Conservation (phyloP, 2,797 vertebrate species). For the Halcyon smyrnensis region DNA sequence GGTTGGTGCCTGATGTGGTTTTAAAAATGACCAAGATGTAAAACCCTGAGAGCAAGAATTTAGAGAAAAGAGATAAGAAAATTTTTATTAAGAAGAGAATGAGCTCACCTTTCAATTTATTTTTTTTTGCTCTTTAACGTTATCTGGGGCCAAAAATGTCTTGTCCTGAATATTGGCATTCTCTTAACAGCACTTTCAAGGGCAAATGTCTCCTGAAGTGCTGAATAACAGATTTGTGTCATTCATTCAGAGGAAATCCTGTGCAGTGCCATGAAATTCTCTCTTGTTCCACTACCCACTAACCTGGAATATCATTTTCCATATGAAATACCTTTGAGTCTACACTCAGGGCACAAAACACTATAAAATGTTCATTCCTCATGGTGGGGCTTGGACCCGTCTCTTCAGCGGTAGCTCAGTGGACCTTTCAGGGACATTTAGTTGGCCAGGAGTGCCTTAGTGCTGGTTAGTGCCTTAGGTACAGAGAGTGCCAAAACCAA, state of each 20-base stretch:
- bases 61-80: slow-evolving; percentile 32
- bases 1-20: slow-evolving; percentile 22
- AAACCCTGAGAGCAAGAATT: slow-evolving; percentile 25
- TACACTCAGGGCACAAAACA: background rate
- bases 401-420: background rate
- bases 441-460: background rate
- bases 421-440: background rate
- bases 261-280: background rate
- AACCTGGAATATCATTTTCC: background rate
- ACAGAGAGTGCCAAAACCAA: background rate
- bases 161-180: background rate
- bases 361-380: background rate
- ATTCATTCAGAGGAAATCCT: background rate
- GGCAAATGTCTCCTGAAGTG: background rate
- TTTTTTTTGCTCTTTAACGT: background rate
- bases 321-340: background rate
- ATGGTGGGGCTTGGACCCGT: background rate
- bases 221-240: background rate
- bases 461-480: background rate
- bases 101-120: background rate
- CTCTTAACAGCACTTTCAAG: background rate
- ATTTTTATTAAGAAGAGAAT: slow-evolving; percentile 44
- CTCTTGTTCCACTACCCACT: background rate
- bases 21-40: slow-evolving; percentile 22
- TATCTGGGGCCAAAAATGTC: background rate